Evolutionary conservation across 2,888 invertebrate genomes (phyloP).

Genomic region (Macropis europaea): DNA sequence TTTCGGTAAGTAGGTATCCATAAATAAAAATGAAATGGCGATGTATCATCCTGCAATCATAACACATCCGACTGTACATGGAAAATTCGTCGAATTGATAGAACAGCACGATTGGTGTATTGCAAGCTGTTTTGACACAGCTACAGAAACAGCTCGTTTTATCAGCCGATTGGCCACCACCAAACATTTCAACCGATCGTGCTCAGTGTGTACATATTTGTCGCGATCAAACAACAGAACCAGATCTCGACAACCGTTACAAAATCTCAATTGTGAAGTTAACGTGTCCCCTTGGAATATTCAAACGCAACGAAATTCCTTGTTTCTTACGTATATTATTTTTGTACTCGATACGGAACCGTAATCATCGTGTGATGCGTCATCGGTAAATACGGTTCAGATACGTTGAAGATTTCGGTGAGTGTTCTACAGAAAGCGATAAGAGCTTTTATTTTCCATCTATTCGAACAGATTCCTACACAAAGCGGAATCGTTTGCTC

Average conservation of each 20-base stretch:
- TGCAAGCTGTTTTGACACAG: constrained; percentile 63
- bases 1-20: constrained; percentile 71
- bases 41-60: background rate
- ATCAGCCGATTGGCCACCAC: constrained; percentile 69
- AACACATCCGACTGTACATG: background rate
- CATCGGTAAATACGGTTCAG: background rate
- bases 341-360: background rate
- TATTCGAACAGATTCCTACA: too few relatives aligned
- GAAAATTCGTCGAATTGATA: constrained; percentile 19
- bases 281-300: constrained; percentile 5
- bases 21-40: constrained; percentile 15
- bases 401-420: background rate
- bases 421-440: too few relatives aligned
- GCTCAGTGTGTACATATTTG: constrained; percentile 40
- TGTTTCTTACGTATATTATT: background rate
- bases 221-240: constrained; percentile 60
- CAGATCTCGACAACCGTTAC: constrained; percentile 65
- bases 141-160: constrained; percentile 55
- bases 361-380: background rate
- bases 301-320: background rate
- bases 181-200: constrained; percentile 67
- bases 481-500: too few relatives aligned
- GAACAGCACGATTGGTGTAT: constrained; percentile 38
- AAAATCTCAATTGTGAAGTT: constrained; percentile 49
- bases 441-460: too few relatives aligned